Evolutionary conservation across 2,888 invertebrate species (phyloP).

Genomic region (Lomographa bimaculata): DNA sequence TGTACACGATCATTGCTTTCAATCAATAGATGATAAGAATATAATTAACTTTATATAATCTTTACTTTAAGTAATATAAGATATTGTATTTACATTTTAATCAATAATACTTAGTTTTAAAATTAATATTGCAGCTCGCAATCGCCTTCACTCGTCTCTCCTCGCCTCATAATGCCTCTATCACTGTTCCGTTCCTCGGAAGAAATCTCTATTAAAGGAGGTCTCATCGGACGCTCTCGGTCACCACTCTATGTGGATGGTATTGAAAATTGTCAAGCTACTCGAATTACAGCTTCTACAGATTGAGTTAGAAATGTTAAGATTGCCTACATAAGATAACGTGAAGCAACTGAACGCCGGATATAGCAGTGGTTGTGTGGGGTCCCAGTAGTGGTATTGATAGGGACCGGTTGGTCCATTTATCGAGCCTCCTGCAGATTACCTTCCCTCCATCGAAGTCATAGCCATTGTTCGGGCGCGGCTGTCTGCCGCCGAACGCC

Average conservation of each 20-base stretch:
- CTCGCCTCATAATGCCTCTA: slow-evolving; percentile 31
- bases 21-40: slow-evolving; percentile 48
- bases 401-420: slow-evolving; percentile 10
- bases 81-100: slow-evolving; percentile 64
- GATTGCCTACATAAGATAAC: too few relatives aligned
- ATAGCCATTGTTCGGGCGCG: slow-evolving; percentile 16
- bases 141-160: slow-evolving; percentile 53
- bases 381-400: too few relatives aligned
- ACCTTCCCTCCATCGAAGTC: slow-evolving; percentile 18
- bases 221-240: slow-evolving; percentile 11
- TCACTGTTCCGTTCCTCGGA: slow-evolving; percentile 24
- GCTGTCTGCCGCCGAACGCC: slow-evolving; percentile 17
- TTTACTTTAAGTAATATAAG: slow-evolving; percentile 47
- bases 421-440: slow-evolving; percentile 16
- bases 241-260: slow-evolving; percentile 3
- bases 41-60: slow-evolving; percentile 53
- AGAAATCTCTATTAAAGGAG: slow-evolving; percentile 21
- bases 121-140: slow-evolving; percentile 78
- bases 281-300: too few relatives aligned
- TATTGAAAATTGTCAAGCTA: not conserved
- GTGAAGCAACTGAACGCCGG: slow-evolving; percentile 12
- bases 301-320: too few relatives aligned
- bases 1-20: slow-evolving; percentile 77
- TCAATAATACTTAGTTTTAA: slow-evolving; percentile 66
- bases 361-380: too few relatives aligned